Evolutionary conservation across 2,113 vertebrate species (phyloP).

Genomic region (Oophaga pumilio): DNA sequence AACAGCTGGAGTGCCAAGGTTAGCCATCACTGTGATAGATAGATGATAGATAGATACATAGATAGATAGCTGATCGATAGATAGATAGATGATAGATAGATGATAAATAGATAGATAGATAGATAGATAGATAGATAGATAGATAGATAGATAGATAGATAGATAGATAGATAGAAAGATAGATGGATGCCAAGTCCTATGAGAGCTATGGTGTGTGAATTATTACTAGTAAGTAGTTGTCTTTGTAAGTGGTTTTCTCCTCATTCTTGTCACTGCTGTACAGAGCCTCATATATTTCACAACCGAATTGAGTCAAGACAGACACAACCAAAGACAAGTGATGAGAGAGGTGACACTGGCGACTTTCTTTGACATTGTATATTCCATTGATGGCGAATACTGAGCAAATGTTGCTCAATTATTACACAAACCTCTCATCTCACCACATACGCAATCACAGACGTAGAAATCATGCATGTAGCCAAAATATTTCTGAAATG

Average conservation of each 20-base stretch:
- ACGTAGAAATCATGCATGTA: background rate
- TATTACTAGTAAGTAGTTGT: background rate
- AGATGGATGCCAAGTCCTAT: background rate
- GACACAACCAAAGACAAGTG: background rate
- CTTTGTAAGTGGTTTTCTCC: background rate
- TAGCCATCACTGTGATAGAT: too few relatives aligned
- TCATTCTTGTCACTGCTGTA: background rate
- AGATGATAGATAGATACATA: slow-evolving; percentile 27
- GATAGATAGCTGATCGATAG: slow-evolving; percentile 8
- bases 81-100: background rate
- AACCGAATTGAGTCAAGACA: background rate
- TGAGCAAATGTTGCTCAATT: background rate
- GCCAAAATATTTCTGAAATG: background rate
- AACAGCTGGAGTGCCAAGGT: too few relatives aligned
- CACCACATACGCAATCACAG: background rate
- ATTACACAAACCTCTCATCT: background rate
- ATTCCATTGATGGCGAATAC: background rate
- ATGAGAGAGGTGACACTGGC: background rate
- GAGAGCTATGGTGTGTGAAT: background rate
- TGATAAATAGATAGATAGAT: background rate
- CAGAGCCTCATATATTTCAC: background rate
- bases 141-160: background rate
- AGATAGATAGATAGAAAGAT: background rate
- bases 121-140: background rate
- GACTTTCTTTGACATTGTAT: background rate